Conservation (phyloP, 2,113 vertebrate genomes). For the Cheirogaleus medius region DNA sequence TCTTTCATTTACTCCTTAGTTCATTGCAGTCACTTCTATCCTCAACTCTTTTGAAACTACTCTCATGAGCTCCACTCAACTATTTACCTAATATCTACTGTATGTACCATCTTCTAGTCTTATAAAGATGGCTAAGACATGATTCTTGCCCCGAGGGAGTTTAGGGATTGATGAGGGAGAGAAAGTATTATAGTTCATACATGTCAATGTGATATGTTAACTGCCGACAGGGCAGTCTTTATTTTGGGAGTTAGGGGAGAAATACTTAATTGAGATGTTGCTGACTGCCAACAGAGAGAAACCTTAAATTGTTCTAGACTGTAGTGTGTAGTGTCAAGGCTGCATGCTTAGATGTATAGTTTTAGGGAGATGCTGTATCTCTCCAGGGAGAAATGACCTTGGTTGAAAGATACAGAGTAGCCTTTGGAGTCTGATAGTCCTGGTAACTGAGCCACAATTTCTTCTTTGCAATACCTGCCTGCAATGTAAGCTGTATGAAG, state of each 20-base stretch:
- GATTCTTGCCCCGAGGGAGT: neutral
- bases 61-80: neutral
- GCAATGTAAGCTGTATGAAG: neutral
- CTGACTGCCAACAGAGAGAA: neutral
- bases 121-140: neutral
- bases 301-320: neutral
- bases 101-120: neutral
- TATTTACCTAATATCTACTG: neutral
- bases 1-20: neutral
- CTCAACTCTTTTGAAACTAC: neutral
- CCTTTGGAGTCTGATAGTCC: neutral
- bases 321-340: neutral
- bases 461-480: neutral
- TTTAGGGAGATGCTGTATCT: neutral
- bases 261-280: neutral
- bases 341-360: neutral
- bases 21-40: neutral
- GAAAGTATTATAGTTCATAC: neutral
- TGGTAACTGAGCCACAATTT: neutral
- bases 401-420: neutral
- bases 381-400: neutral
- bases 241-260: neutral
- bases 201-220: neutral
- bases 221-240: neutral
- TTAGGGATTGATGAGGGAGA: neutral